These are phyloP conservation scores for Aplodontia rufa DNA, from an alignment of 2,113 vertebrate species.

Conservation along the genomic window DNA sequence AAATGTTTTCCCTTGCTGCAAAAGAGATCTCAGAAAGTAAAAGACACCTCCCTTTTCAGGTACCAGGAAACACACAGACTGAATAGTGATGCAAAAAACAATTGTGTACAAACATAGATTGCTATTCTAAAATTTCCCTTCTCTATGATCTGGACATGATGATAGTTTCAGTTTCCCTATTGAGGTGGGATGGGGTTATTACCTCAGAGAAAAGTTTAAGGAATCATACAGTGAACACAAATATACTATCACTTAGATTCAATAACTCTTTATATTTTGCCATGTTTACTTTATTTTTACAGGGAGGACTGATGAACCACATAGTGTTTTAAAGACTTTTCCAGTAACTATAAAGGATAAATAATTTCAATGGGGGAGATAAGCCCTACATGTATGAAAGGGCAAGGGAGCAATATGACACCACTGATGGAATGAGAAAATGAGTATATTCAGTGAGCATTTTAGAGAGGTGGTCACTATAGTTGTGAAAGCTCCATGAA, in stretches of 20 bases:
- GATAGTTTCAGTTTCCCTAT: not conserved
- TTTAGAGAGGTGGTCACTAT: not conserved
- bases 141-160: not conserved
- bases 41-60: not conserved
- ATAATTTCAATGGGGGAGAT: not conserved
- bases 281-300: not conserved
- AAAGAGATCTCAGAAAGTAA: not conserved
- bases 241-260: not conserved
- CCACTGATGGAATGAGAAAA: not conserved
- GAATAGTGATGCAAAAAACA: not conserved
- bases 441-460: not conserved
- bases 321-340: slow-evolving; percentile 1
- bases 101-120: not conserved
- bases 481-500: not conserved
- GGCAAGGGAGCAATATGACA: not conserved
- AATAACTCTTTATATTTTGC: not conserved
- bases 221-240: not conserved
- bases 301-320: not conserved
- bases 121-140: not conserved
- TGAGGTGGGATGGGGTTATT: not conserved
- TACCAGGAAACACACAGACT: not conserved
- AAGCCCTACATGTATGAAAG: not conserved
- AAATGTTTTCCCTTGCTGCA: not conserved
- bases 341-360: slow-evolving; percentile 19
- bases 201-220: slow-evolving; percentile 18